A percentile compares a stretch with the other conserved stretches of the same genome.
These are phyloP conservation scores for Crocallis elinguaria DNA, from an alignment of 2,888 invertebrate species.

Conservation along the genomic window DNA sequence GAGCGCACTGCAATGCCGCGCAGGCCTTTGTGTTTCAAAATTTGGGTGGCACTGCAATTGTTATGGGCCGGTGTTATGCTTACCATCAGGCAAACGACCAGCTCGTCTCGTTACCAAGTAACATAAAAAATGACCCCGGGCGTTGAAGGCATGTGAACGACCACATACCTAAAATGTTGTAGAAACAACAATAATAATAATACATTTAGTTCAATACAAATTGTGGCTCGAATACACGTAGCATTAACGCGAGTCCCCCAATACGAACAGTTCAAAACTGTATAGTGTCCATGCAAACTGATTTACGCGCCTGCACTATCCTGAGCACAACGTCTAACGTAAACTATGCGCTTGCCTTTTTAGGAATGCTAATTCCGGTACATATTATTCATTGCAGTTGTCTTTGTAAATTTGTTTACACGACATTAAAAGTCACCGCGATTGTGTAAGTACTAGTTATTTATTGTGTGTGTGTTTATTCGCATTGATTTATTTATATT, in stretches of 20 bases:
- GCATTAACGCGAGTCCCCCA: constrained; percentile 38
- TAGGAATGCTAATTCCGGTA: constrained; percentile 71
- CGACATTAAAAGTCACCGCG: constrained; percentile 25
- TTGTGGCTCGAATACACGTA: constrained; percentile 18
- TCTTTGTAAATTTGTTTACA: constrained; percentile 51
- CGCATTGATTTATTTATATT: constrained; percentile 24
- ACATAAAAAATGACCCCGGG: no score
- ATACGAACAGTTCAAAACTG: constrained; percentile 68
- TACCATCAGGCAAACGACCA: no score
- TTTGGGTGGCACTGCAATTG: no score
- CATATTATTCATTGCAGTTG: constrained; percentile 63
- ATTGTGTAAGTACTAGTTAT: constrained; percentile 26
- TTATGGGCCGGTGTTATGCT: no score
- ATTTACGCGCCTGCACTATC: constrained; percentile 70
- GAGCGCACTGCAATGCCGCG: no score
- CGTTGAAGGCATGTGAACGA: no score
- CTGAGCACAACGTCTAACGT: constrained; percentile 56
- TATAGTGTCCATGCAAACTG: constrained; percentile 75
- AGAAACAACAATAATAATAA: background rate
- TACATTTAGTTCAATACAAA: background rate
- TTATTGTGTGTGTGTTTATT: constrained; percentile 28
- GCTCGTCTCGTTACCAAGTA: no score
- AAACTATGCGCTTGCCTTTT: constrained; percentile 70
- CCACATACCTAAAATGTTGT: no score
- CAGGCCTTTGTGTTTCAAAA: no score